Percentiles rank a stretch among this genome's conserved stretches.
Conservation (phyloP, 2,888 invertebrate species). For the Synanthedon tipuliformis region DNA sequence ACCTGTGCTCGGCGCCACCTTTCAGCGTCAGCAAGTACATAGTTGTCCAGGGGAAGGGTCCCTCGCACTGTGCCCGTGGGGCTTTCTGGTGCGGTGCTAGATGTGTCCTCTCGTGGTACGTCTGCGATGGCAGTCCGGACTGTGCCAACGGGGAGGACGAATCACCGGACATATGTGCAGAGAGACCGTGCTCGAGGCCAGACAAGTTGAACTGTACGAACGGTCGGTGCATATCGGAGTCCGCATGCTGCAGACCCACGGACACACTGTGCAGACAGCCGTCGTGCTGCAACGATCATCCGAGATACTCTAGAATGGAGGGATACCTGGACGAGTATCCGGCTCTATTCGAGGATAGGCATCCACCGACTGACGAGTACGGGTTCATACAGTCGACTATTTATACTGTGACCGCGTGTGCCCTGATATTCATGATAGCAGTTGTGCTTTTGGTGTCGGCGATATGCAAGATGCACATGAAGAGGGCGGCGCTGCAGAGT, state of each 20-base stretch:
- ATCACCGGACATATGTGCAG: slow-evolving; percentile 28
- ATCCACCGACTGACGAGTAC: slow-evolving; percentile 46
- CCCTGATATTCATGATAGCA: slow-evolving; percentile 61
- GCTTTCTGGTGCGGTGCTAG: slow-evolving; percentile 49
- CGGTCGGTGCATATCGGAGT: slow-evolving; percentile 65
- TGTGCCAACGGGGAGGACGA: slow-evolving; percentile 48
- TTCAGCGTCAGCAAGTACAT: slow-evolving; percentile 52
- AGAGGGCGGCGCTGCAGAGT: slow-evolving; percentile 45
- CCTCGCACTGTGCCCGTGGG: slow-evolving; percentile 35
- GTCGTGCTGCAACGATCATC: slow-evolving; percentile 48
- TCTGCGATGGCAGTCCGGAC: slow-evolving; percentile 55
- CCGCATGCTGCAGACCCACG: slow-evolving; percentile 58
- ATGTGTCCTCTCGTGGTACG: slow-evolving; percentile 49
- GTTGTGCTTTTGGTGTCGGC: slow-evolving; percentile 61
- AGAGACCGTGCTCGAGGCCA: slow-evolving; percentile 27
- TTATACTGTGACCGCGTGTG: slow-evolving; percentile 61
- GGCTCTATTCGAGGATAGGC: slow-evolving; percentile 42
- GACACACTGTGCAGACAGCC: slow-evolving; percentile 42
- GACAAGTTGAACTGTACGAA: slow-evolving; percentile 64
- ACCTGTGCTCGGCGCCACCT: slow-evolving; percentile 53
- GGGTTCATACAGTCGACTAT: slow-evolving; percentile 63
- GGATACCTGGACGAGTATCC: slow-evolving; percentile 39
- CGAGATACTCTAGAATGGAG: slow-evolving; percentile 18
- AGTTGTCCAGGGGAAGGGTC: slow-evolving; percentile 40
- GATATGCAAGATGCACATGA: slow-evolving; percentile 64